A percentile compares a stretch with the other conserved stretches of the same genome.
These are phyloP conservation scores for Archilochus colubris DNA, from an alignment of 2,113 vertebrate genomes.

Conservation along the genomic window DNA sequence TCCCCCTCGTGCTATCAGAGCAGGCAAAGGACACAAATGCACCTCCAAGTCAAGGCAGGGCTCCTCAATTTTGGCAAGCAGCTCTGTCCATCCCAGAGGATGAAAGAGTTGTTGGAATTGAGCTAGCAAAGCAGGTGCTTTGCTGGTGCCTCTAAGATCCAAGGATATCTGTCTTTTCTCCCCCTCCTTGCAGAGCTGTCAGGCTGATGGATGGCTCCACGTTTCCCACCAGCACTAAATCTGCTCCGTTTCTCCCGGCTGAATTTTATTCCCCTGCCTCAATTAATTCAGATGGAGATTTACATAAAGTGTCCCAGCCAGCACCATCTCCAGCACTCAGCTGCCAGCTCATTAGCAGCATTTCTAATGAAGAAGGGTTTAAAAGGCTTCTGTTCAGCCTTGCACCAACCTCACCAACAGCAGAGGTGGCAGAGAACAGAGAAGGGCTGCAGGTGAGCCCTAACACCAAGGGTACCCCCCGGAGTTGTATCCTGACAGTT, in stretches of 20 bases:
- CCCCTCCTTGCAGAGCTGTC: neutral
- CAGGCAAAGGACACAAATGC: neutral
- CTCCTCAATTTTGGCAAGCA: neutral
- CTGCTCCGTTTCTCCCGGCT: neutral
- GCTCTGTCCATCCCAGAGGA: fast-evolving
- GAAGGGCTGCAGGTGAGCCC: fast-evolving
- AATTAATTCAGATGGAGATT: neutral
- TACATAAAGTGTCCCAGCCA: neutral
- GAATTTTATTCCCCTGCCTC: neutral
- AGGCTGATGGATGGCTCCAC: neutral
- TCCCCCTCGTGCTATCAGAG: neutral
- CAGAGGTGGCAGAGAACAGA: neutral
- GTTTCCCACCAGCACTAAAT: neutral
- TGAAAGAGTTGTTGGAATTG: neutral
- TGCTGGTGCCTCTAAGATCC: fast-evolving
- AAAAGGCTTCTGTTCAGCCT: neutral
- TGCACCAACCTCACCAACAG: neutral
- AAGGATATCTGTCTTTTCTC: neutral
- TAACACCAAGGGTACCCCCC: fast-evolving
- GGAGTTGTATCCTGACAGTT: neutral
- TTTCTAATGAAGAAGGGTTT: neutral
- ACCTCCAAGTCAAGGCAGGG: too few relatives aligned
- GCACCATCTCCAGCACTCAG: too few relatives aligned
- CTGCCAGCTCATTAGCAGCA: neutral
- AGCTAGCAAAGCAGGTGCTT: neutral